Evolutionary conservation across 1,140 invertebrate genomes (phyloP), one percentile per base, ranked within the genome.

Genomic region (Camponotus vicinus): DNA sequence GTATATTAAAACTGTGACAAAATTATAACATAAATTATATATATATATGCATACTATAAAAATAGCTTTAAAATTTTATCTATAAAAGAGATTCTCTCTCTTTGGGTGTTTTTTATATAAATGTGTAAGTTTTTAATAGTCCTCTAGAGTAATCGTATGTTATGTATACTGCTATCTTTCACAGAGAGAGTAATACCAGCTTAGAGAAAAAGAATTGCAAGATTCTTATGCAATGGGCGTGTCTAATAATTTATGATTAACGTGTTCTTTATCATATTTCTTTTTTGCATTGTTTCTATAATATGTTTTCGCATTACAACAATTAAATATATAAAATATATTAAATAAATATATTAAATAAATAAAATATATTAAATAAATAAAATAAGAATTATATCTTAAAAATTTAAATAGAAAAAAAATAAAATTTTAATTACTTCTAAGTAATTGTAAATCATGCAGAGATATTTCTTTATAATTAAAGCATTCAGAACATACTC

Each of bases 341-440:
- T 27, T 27, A 27, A 27, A 27, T 27, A 27, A 27, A 3, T 21
- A 15, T 57, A 69, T 42, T 67, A 69, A 69, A 69, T 40, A 18
- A 69, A 80, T 11, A 13, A 13, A 27, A 3, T 21, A 15, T 57
- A 69, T 42, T 67, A 69, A 55, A 69, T 40, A 18, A 69, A 80
- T 11, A 13, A 27, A 27, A 40, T 57, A 13, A 27, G 6, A n/a
- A 52, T 34, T 13, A 37, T 15, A 52, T 57, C 67, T 40, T n/a
- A 1, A 32, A 2, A 40, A 40, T 69, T 80, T 57, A 55, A 80
- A 57, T 32, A 77, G 37, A 6, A 57, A 59, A 59, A 61, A 18
- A 64, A 18, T 13, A 57, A 69, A 18, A 13, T 13, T 80, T 55
- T 9, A 80, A 67, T 55, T 40, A n/a, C 11, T 4, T 57, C 34